Conservation (phyloP, 2,113 vertebrate species). For the Taurulus bubalis region DNA sequence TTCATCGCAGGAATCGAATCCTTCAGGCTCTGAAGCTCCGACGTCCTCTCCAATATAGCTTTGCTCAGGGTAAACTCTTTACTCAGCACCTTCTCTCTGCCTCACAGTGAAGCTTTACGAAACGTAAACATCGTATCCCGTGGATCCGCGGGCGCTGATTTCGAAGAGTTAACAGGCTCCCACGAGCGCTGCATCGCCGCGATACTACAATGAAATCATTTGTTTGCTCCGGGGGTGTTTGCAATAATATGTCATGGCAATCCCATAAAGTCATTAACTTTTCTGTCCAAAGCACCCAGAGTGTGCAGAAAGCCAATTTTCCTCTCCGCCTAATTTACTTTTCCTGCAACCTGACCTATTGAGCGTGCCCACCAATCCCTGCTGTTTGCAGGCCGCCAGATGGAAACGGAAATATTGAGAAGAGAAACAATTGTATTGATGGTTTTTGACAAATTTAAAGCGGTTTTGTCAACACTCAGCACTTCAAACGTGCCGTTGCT, state of each 20-base stretch:
- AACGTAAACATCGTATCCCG: too few relatives aligned
- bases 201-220: slow-evolving; percentile 57
- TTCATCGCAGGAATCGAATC: too few relatives aligned
- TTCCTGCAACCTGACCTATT: slow-evolving; percentile 31
- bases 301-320: slow-evolving; percentile 49
- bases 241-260: slow-evolving; percentile 61
- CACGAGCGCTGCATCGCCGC: slow-evolving; percentile 31
- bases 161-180: too few relatives aligned
- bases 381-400: slow-evolving; percentile 20
- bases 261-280: slow-evolving; percentile 72
- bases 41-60: too few relatives aligned
- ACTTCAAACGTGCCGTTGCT: not conserved
- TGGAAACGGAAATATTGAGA: slow-evolving; percentile 13
- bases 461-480: not conserved
- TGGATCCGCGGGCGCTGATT: too few relatives aligned
- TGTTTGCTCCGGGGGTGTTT: slow-evolving; percentile 65
- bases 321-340: slow-evolving; percentile 59
- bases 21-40: too few relatives aligned
- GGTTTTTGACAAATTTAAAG: not conserved
- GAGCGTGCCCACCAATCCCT: slow-evolving; percentile 50
- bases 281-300: slow-evolving; percentile 43
- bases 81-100: too few relatives aligned
- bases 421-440: slow-evolving; percentile 24
- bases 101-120: too few relatives aligned
- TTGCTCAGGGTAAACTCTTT: too few relatives aligned